A percentile compares a stretch with the other conserved stretches of the same genome.
phyloP scores from a whole-genome alignment of 1,140 invertebrate genomes.

The Spodoptera litura region DNA sequence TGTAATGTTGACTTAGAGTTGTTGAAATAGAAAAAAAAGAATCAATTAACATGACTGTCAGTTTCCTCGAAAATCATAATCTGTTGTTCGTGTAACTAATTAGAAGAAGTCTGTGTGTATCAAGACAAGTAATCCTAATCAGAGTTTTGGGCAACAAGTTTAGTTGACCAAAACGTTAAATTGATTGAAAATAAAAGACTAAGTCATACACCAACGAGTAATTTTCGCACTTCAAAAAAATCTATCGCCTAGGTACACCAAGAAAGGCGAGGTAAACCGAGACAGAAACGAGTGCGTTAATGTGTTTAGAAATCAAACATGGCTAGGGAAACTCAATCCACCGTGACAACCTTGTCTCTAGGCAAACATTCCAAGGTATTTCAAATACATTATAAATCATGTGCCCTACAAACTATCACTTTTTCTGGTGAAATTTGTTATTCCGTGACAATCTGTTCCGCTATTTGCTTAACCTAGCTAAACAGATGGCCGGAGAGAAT shows the following conservation, averaged over 20 bases:
- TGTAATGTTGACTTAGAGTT: no score
- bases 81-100: no score
- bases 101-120: no score
- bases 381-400: constrained; percentile 84
- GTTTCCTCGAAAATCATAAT: no score
- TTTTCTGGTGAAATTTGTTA: constrained; percentile 78
- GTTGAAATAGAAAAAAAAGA: no score
- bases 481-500: constrained; percentile 78
- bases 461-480: constrained; percentile 83
- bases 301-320: constrained; percentile 59
- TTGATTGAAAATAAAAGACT: no score
- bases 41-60: no score
- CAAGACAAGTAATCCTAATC: no score
- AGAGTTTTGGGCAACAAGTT: no score
- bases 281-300: constrained; percentile 49
- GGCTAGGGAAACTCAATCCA: constrained; percentile 57
- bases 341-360: constrained; percentile 57
- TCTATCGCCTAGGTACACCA: not conserved
- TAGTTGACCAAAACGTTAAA: no score
- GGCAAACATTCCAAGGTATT: constrained; percentile 74
- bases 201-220: no score
- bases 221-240: not conserved
- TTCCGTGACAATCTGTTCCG: constrained; percentile 85
- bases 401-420: constrained; percentile 63
- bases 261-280: constrained; percentile 16